Conservation (phyloP, 2,888 invertebrate genomes). For the Eumacrocentrus americanus region DNA sequence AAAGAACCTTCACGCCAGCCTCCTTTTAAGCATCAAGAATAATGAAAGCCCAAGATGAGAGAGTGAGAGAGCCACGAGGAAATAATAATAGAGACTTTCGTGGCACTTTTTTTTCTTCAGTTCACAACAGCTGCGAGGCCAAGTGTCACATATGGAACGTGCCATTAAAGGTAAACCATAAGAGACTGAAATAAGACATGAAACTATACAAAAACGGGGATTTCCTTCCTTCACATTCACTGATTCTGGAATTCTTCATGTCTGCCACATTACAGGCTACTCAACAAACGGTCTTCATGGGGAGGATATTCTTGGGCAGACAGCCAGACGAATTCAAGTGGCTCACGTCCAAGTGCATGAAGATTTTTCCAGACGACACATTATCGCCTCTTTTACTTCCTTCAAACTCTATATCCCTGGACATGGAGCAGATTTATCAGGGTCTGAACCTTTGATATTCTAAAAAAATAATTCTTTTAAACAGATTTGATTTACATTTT, state of each 20-base stretch:
- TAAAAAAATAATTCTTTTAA: too few relatives aligned
- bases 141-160: not conserved
- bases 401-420: too few relatives aligned
- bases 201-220: not conserved
- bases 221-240: not conserved
- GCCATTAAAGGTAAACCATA: not conserved
- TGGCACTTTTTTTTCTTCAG: not conserved
- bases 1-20: not conserved
- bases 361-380: not conserved
- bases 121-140: not conserved
- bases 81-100: not conserved
- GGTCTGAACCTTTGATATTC: too few relatives aligned
- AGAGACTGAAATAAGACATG: not conserved
- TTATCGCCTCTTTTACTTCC: too few relatives aligned
- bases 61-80: not conserved
- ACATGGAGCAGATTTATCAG: not conserved
- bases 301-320: not conserved
- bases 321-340: conserved; percentile 13
- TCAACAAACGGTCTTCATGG: not conserved
- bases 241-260: not conserved
- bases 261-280: not conserved
- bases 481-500: too few relatives aligned
- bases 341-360: conserved; percentile 7
- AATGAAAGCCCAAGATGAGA: not conserved
- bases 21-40: not conserved